phyloP scores from a whole-genome alignment of 2,113 vertebrate species.

The Corydoras maculifer region DNA sequence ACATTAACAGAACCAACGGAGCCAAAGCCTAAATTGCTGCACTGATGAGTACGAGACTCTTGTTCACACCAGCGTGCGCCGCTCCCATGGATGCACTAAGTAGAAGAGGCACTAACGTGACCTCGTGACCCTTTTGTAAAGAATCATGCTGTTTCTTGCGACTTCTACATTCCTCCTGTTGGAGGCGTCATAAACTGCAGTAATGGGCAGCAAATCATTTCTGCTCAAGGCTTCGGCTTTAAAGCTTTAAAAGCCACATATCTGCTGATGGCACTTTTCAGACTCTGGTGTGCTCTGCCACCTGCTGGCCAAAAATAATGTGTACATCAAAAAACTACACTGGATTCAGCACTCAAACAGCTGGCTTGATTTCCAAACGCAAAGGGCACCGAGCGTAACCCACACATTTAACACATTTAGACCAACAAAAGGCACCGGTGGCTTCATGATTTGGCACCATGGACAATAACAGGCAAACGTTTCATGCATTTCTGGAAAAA shows the following conservation, averaged over 20 bases:
- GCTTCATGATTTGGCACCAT: no score
- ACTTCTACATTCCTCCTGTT: background rate
- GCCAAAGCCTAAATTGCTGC: slow-evolving; percentile 17
- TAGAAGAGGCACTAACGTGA: background rate
- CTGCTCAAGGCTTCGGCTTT: slow-evolving; percentile 22
- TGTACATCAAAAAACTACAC: background rate
- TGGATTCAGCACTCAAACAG: no score
- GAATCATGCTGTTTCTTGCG: slow-evolving; percentile 5
- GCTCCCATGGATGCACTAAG: slow-evolving; percentile 18
- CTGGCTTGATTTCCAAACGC: no score
- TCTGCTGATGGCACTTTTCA: slow-evolving; percentile 8
- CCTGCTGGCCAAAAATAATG: slow-evolving; percentile 27
- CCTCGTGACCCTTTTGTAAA: slow-evolving; percentile 13
- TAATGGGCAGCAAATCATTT: slow-evolving; percentile 27
- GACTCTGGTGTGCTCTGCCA: slow-evolving; percentile 18
- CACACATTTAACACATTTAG: no score
- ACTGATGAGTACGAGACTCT: slow-evolving; percentile 18
- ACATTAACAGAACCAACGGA: slow-evolving; percentile 12
- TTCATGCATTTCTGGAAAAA: slow-evolving; percentile 19
- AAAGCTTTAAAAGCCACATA: slow-evolving; percentile 25
- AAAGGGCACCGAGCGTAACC: no score
- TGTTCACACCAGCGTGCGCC: slow-evolving; percentile 1
- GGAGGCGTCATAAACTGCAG: slow-evolving; percentile 11
- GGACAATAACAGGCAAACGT: background rate
- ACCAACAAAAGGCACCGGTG: no score